These are phyloP conservation scores for Manduca sexta DNA, from an alignment of 1,140 invertebrate genomes.

Conservation along the genomic window DNA sequence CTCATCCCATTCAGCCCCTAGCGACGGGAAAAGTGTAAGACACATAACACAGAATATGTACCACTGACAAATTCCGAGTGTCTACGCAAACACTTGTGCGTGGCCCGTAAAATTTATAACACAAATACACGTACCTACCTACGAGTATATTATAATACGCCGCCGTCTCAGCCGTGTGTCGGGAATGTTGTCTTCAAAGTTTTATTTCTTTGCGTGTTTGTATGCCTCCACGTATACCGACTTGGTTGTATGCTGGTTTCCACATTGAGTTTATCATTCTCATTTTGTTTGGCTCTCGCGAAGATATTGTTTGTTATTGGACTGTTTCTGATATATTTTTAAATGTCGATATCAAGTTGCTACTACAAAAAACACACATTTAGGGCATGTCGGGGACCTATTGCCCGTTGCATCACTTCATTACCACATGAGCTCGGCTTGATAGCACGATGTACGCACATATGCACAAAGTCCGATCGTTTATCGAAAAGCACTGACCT, in stretches of 20 bases:
- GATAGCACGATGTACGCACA: conserved; percentile 16
- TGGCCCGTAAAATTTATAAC: conserved; percentile 48
- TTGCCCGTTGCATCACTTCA: conserved; percentile 7
- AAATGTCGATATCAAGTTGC: background rate
- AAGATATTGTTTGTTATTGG: background rate
- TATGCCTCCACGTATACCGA: conserved; percentile 18
- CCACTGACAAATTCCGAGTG: conserved; percentile 35
- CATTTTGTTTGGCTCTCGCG: background rate
- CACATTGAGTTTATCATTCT: background rate
- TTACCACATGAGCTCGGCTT: conserved; percentile 7
- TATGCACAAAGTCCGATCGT: conserved; percentile 23
- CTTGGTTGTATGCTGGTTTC: background rate
- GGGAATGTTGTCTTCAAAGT: conserved; percentile 40
- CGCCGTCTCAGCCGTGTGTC: conserved; percentile 20
- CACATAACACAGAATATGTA: background rate
- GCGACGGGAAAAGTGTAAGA: too few relatives aligned
- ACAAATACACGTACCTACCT: conserved; percentile 35
- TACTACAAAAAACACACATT: background rate
- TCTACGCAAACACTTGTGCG: conserved; percentile 47
- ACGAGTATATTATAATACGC: conserved; percentile 27
- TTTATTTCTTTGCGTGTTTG: conserved; percentile 42
- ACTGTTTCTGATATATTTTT: background rate
- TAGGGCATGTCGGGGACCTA: too few relatives aligned
- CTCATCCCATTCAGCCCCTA: too few relatives aligned
- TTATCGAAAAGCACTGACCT: conserved; percentile 48